These are phyloP conservation scores for Acleris emargana DNA, from an alignment of 2,888 invertebrate genomes.

Conservation along the genomic window DNA sequence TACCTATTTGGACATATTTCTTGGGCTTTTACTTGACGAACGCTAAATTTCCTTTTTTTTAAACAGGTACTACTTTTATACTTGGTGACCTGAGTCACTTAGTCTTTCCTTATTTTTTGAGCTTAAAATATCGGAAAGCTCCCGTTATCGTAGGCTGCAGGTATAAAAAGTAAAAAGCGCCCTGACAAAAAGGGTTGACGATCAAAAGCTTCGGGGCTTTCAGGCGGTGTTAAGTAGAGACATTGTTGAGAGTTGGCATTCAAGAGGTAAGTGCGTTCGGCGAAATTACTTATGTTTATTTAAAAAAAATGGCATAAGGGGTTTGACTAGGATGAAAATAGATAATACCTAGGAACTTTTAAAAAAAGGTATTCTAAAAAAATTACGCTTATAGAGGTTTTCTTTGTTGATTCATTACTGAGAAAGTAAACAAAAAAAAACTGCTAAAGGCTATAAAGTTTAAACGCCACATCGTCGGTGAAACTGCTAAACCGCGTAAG, in stretches of 20 bases:
- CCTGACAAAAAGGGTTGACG: conserved; percentile 13
- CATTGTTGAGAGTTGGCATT: conserved; percentile 3
- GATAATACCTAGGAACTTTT: no score
- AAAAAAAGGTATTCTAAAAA: no score
- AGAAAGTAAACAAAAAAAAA: no score
- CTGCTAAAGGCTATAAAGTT: no score
- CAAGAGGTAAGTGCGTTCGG: neutral
- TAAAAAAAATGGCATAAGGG: neutral
- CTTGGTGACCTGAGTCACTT: neutral
- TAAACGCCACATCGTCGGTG: no score
- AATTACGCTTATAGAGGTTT: no score
- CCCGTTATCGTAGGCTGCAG: conserved; percentile 4
- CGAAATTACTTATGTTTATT: conserved; percentile 2
- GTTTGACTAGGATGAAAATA: neutral
- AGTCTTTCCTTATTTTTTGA: neutral
- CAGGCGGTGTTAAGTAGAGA: conserved; percentile 9
- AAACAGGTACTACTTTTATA: no score
- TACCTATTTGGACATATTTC: no score
- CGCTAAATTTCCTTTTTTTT: no score
- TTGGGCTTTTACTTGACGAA: no score
- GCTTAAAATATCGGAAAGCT: conserved; percentile 5
- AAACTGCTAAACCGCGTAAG: no score
- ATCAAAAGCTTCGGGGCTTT: conserved; percentile 9
- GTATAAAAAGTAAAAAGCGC: conserved; percentile 5
- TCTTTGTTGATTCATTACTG: no score